These are phyloP conservation scores for Myripristis murdjan DNA, from an alignment of 2,797 vertebrate genomes.

Conservation along the genomic window DNA sequence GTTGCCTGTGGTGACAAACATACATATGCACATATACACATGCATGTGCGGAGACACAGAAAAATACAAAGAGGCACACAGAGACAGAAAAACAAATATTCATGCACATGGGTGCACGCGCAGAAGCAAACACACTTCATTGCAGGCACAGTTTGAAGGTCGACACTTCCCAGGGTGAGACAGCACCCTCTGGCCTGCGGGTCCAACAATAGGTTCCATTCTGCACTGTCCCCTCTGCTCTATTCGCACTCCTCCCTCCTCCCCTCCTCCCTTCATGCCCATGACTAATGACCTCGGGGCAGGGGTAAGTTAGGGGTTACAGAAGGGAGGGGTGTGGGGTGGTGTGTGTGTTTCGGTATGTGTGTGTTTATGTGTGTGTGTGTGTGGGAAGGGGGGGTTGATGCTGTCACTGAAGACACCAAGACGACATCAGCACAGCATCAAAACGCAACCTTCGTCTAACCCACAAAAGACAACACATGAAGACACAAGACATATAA, in stretches of 20 bases:
- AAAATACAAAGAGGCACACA: neutral
- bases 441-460: slow-evolving; percentile 10
- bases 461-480: slow-evolving; percentile 13
- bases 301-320: slow-evolving; percentile 72
- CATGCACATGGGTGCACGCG: slow-evolving; percentile 27
- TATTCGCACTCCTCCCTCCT: slow-evolving; percentile 49
- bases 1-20: slow-evolving; percentile 67
- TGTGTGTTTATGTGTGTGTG: too few relatives aligned
- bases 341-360: too few relatives aligned
- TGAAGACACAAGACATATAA: neutral
- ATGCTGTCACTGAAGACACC: slow-evolving; percentile 48
- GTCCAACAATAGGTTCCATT: slow-evolving; percentile 80
- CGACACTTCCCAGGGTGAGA: slow-evolving; percentile 66
- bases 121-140: slow-evolving; percentile 46
- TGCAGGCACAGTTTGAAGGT: slow-evolving; percentile 62
- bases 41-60: neutral
- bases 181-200: slow-evolving; percentile 70
- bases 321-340: slow-evolving; percentile 9
- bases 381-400: neutral
- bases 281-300: slow-evolving; percentile 73
- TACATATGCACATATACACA: slow-evolving; percentile 35
- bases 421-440: slow-evolving; percentile 41
- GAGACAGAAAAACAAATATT: slow-evolving; percentile 35
- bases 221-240: slow-evolving; percentile 59
- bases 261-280: slow-evolving; percentile 30